These are phyloP conservation scores for Drosophila subquinaria DNA, from an alignment of 2,888 invertebrate genomes.

Conservation along the genomic window DNA sequence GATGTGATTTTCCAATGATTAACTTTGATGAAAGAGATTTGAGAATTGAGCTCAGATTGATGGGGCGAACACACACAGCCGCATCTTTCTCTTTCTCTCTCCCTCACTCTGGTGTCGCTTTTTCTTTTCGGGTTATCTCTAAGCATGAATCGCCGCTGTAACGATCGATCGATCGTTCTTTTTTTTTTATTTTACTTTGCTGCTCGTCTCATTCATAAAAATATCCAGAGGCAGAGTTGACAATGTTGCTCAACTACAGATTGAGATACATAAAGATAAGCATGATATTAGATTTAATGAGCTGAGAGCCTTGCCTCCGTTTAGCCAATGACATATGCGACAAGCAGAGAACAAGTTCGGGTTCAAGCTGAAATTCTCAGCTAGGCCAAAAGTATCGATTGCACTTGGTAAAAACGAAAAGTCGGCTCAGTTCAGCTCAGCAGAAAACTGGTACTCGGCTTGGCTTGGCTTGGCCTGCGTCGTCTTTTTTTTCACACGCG, in stretches of 20 bases:
- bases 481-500: constrained; percentile 66
- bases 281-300: constrained; percentile 76
- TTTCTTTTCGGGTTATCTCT: constrained; percentile 59
- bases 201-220: constrained; percentile 69
- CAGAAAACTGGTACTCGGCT: constrained; percentile 62
- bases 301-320: constrained; percentile 58
- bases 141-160: constrained; percentile 70
- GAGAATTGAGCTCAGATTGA: constrained; percentile 35
- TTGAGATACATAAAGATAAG: constrained; percentile 75
- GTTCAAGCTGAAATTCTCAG: constrained; percentile 6
- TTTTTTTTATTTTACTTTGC: constrained; percentile 2
- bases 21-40: constrained; percentile 78
- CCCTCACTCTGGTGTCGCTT: constrained; percentile 4
- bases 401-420: constrained; percentile 65
- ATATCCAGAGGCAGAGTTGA: constrained; percentile 64
- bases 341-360: constrained; percentile 16
- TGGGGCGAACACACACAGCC: constrained; percentile 44
- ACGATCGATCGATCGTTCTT: constrained; percentile 29
- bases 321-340: constrained; percentile 53
- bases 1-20: constrained; percentile 85
- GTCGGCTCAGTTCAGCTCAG: constrained; percentile 56
- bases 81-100: constrained; percentile 15
- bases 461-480: constrained; percentile 5
- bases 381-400: constrained; percentile 72
- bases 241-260: constrained; percentile 75